These are phyloP conservation scores for Protosalanx chinensis DNA, from an alignment of 2,797 vertebrate species.

Conservation along the genomic window DNA sequence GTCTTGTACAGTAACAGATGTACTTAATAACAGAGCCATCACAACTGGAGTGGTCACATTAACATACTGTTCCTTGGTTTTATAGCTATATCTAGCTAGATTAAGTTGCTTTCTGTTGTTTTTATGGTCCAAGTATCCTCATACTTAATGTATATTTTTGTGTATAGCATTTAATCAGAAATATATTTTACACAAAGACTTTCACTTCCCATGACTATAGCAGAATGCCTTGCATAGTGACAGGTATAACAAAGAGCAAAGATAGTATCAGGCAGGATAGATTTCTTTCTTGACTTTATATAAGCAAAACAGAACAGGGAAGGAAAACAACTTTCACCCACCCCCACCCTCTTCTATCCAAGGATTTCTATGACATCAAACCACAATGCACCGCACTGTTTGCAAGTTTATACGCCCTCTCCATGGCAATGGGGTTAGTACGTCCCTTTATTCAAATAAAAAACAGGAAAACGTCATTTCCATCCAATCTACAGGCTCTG, in stretches of 20 bases:
- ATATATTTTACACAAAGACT: not conserved
- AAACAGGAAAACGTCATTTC: conserved; percentile 71
- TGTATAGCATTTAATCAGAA: not conserved
- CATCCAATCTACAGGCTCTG: conserved; percentile 73
- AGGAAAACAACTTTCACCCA: conserved; percentile 4
- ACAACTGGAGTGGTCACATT: not conserved
- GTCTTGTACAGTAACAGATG: not conserved
- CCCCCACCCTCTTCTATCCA: not conserved
- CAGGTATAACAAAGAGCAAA: not conserved
- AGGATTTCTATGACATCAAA: conserved; percentile 73
- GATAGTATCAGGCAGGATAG: not conserved
- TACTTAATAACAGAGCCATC: too few species aligned
- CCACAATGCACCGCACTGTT: conserved; percentile 78
- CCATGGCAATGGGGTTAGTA: conserved; percentile 49
- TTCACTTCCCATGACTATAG: not conserved
- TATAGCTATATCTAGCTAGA: not conserved
- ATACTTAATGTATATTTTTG: not conserved
- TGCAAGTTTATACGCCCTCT: conserved; percentile 65
- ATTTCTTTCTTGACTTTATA: not conserved
- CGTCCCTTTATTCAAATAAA: conserved; percentile 65
- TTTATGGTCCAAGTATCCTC: not conserved
- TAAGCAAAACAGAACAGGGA: not conserved
- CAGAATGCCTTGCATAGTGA: not conserved
- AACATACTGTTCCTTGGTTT: not conserved
- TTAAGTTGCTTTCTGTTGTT: not conserved